These are phyloP conservation scores for Macrotus californicus DNA, from an alignment of 2,113 vertebrate species.

Conservation along the genomic window DNA sequence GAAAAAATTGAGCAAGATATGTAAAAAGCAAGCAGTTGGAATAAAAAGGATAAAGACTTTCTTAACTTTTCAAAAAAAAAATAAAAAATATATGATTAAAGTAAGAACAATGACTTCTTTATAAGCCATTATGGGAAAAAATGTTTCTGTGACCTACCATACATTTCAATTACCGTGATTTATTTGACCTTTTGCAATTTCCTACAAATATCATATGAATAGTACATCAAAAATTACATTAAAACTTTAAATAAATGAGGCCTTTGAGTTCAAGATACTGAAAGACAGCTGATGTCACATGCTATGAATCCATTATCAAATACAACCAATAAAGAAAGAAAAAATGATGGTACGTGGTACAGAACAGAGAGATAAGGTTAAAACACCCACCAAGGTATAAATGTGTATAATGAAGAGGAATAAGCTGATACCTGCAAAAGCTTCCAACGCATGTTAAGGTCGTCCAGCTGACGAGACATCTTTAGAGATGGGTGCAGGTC, in stretches of 20 bases:
- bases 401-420: not conserved
- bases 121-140: constrained; percentile 31
- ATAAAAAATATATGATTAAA: not conserved
- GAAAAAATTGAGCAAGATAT: not conserved
- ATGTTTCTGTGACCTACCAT: constrained; percentile 2
- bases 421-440: constrained; percentile 87
- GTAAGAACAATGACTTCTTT: constrained; percentile 36
- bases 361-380: not conserved
- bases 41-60: not conserved
- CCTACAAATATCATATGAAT: constrained; percentile 46
- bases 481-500: constrained; percentile 93
- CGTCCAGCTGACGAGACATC: constrained; percentile 92
- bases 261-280: not conserved
- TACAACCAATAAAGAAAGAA: not conserved
- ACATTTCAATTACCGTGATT: constrained; percentile 56
- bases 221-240: not conserved
- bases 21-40: not conserved
- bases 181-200: constrained; percentile 50
- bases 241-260: constrained; percentile 35
- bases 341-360: rapidly evolving
- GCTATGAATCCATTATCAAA: not conserved
- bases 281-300: constrained; percentile 7
- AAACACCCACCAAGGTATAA: not conserved
- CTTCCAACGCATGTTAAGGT: constrained; percentile 96
- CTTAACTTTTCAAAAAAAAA: not conserved